Evolutionary conservation across 2,797 vertebrate genomes (phyloP).

Genomic region (Acropternis orthonyx): DNA sequence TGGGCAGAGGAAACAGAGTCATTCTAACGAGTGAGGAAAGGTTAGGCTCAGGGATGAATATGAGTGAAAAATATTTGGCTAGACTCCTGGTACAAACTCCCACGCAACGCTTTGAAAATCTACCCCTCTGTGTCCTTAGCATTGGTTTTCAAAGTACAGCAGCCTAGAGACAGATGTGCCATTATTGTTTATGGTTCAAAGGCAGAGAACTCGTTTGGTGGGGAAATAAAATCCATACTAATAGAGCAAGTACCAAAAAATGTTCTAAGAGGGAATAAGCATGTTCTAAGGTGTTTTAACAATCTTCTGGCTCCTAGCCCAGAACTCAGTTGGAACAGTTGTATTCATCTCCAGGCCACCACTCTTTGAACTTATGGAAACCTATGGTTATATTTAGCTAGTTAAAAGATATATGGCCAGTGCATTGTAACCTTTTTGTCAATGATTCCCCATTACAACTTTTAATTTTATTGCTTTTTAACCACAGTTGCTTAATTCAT

Average conservation of each 20-base stretch:
- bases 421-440: conserved; percentile 46
- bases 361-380: conserved; percentile 72
- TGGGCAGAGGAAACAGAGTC: conserved; percentile 35
- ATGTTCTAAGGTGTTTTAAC: conserved; percentile 67
- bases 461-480: conserved; percentile 68
- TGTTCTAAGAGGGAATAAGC: conserved; percentile 58
- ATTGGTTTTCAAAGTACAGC: conserved; percentile 56
- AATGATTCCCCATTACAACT: conserved; percentile 61
- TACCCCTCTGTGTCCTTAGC: conserved; percentile 43
- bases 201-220: conserved; percentile 61
- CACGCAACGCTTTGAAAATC: conserved; percentile 22
- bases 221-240: conserved; percentile 67
- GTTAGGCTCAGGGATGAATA: conserved; percentile 41
- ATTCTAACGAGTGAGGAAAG: neutral
- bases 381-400: conserved; percentile 68
- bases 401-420: conserved; percentile 63
- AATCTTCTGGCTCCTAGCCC: conserved; percentile 41
- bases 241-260: conserved; percentile 56
- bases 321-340: conserved; percentile 51
- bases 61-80: conserved; percentile 53
- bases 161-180: conserved; percentile 48
- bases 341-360: conserved; percentile 65
- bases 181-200: conserved; percentile 63
- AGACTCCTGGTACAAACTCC: conserved; percentile 57
- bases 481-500: conserved; percentile 59